Evolutionary conservation across 2,113 vertebrate genomes (phyloP).

Genomic region (Colistium nudipinnis): DNA sequence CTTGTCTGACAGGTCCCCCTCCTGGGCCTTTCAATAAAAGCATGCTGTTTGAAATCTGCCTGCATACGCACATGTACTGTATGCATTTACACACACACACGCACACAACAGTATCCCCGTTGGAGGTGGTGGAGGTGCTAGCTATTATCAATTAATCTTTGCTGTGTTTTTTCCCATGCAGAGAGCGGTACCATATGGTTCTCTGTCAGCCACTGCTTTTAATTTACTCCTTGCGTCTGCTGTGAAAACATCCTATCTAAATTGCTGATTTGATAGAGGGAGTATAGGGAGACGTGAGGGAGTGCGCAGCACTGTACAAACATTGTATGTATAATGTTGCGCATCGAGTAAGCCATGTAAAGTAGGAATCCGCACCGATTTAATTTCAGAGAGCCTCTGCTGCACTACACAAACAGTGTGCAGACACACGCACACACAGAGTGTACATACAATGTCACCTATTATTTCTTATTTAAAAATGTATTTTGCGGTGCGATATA

Average conservation of each 20-base stretch:
- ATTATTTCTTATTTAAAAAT: background rate
- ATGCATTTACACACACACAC: constrained; percentile 38
- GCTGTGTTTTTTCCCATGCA: constrained; percentile 75
- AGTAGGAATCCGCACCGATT: background rate
- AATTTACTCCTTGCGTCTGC: constrained; percentile 83
- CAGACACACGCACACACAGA: background rate
- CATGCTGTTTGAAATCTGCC: constrained; percentile 78
- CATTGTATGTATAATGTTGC: constrained; percentile 18
- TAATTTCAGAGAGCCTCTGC: background rate
- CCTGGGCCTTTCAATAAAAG: constrained; percentile 72
- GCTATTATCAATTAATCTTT: constrained; percentile 86
- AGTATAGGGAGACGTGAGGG: constrained; percentile 53
- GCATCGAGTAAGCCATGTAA: constrained; percentile 5
- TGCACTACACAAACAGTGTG: background rate
- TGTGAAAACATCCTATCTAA: constrained; percentile 82
- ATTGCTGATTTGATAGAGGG: constrained; percentile 80
- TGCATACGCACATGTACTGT: constrained; percentile 57
- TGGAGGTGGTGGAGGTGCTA: constrained; percentile 81
- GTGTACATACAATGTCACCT: background rate
- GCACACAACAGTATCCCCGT: constrained; percentile 65
- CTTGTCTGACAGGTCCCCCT: constrained; percentile 77
- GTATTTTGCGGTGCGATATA: background rate
- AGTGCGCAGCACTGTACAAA: constrained; percentile 37
- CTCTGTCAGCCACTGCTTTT: constrained; percentile 83
- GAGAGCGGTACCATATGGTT: constrained; percentile 83